Evolutionary conservation across 2,888 invertebrate genomes (phyloP), one percentile per base, ranked within the genome.

Genomic region (Unio delphinus): DNA sequence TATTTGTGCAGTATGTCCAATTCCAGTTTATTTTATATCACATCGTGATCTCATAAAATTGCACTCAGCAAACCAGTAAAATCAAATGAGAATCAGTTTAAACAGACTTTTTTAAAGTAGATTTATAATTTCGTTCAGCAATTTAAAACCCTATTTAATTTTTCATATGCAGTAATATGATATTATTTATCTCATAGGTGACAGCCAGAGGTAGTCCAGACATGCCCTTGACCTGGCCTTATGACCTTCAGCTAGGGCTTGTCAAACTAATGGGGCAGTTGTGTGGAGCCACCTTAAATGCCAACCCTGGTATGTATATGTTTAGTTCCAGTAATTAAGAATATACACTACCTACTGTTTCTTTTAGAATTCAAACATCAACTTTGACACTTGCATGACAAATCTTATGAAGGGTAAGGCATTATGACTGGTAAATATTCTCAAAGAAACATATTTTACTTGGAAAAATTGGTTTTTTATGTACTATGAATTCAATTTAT

Each of bases 201-300:
- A 87, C 86, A 15, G 89, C 89, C 3, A 80, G 86, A 69, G 89
- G 89, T 3, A 84, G 82, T 67, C 87, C 88, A 7, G 89, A 89
- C 61, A 77, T 86, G 55, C 85, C 86, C 3, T 70, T 88, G 26
- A 83, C 84, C 28, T 89, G 88, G 88, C 82, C 87, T 45, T 87
- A 85, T 81, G 89, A 89, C 73, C 81, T 89, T 15, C 86, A 89
- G 71, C 83, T 89, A 6, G 79, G 84, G 18, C 70, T 88, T 26
- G 79, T 86, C 55, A 87, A 87, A 70, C 77, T 89, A 56, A 78
- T 86, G 74, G 89, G 89, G 0, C 71, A 80, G 23, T 77, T 89
- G 34, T 87, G 88, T 84, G 88, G 89, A 8, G 80, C 85, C 17
- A 85, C 85, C 18, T 81, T 89, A 26, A 78, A 78, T 76, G 79